Base-by-base conservation (phyloP, 2,797 vertebrate species). In the Botia almorhae region DNA sequence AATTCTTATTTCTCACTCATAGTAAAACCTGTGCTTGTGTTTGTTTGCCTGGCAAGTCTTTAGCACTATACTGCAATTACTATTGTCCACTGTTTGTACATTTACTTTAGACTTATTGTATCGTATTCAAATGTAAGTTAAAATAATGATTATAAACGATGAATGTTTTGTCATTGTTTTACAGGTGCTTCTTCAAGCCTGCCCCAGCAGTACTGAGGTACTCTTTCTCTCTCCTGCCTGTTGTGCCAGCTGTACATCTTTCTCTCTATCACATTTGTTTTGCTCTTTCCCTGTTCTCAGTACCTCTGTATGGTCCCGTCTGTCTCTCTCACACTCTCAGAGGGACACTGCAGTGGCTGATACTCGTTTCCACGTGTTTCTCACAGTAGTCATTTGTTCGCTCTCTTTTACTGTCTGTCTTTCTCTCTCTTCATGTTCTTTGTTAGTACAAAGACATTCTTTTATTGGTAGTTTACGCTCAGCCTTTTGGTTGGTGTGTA, bases 151-250 rank as follows among this genome's bases (percentile, higher is more conserved):
- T 16, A 55, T 19, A 11, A 72, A 72, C 56, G 1, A 65, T 64
- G 17, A 36, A 60, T 39, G 17, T 12, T 76, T 12, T 50, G 19
- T 13, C 1, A 69, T 46, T 16, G 23, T 79, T 36, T 83, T 26
- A 79, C 86, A 94, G 93, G 90, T 88, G 46, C 73, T 93, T 79
- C 88, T 94, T 70, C 85, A 69, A 2, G 91, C 78, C 48, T 93
- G 93, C 86, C 87, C 69, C 0, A 90, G 82, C 2, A 83, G 80
- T 80, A 90, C 92, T 76, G 85, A 93, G 92, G 93, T 94, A 91
- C 55, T 50, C 12, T 64, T n/a, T 69, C 67, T 46, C 2, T 76
- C 61, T 65, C 43, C 19, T 13, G 39, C 11, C 11, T 29, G 4
- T 56, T 21, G 13, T 69, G 48, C 48, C 19, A 14, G 56, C 36